Evolutionary conservation across 2,797 vertebrate genomes (phyloP).

Genomic region (Coreius guichenoti): DNA sequence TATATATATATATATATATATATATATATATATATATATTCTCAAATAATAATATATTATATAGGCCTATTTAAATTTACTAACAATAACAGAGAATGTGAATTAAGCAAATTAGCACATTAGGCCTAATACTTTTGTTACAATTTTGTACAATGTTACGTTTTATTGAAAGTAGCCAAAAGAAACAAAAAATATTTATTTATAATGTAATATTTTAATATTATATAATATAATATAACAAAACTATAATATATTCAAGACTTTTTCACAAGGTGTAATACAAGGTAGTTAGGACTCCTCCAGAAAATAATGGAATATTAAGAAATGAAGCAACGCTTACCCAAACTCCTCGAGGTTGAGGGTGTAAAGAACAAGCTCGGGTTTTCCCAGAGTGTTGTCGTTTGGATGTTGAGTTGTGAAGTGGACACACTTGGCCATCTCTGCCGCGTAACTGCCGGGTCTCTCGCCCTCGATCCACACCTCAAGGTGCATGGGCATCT

Average conservation of each 20-base stretch:
- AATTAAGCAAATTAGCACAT: not conserved
- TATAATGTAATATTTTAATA: no score
- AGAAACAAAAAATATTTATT: no score
- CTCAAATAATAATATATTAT: no score
- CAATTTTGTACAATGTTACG: no score
- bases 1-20: no score
- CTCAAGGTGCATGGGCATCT: conserved; percentile 88
- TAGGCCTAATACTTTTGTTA: no score
- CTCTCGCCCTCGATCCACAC: conserved; percentile 93
- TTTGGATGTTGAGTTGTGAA: conserved; percentile 86
- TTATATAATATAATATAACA: no score
- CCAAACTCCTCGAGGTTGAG: conserved; percentile 89
- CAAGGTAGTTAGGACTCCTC: not conserved
- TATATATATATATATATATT: no score
- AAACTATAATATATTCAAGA: no score
- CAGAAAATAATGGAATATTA: not conserved
- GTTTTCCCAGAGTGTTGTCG: conserved; percentile 84
- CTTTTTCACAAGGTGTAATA: not conserved
- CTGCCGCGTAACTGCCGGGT: conserved; percentile 84
- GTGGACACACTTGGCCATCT: conserved; percentile 86
- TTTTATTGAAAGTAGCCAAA: no score
- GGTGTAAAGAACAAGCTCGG: conserved; percentile 92
- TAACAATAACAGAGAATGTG: not conserved
- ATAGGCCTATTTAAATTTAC: no score
- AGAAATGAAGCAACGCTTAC: conserved; percentile 74